Evolutionary conservation across 1,140 invertebrate species (phyloP).

Genomic region (Melanaphis sacchari): DNA sequence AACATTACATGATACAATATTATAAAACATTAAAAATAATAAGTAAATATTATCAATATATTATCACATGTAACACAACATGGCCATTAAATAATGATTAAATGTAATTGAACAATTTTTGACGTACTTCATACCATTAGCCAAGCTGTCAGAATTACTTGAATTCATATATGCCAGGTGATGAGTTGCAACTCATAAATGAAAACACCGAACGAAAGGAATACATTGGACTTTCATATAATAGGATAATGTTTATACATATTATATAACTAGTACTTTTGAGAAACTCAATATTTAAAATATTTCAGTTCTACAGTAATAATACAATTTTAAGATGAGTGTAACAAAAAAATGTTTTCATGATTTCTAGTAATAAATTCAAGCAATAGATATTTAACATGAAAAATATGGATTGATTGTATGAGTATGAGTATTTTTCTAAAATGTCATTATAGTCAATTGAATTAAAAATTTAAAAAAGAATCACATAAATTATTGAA

Average conservation of each 20-base stretch:
- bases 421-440: background rate
- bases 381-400: background rate
- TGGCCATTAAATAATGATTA: constrained; percentile 34
- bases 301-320: background rate
- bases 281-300: background rate
- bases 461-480: background rate
- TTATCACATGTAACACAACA: constrained; percentile 8
- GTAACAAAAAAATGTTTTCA: background rate
- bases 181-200: constrained; percentile 42
- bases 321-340: background rate
- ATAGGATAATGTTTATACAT: constrained; percentile 23
- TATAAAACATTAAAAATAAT: background rate
- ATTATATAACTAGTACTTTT: background rate
- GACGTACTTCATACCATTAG: constrained; percentile 57
- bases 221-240: background rate
- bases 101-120: constrained; percentile 53
- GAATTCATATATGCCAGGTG: constrained; percentile 49
- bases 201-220: constrained; percentile 40
- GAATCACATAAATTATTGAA: background rate
- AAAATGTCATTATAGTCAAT: background rate
- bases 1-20: background rate
- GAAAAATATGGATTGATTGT: background rate
- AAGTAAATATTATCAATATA: constrained; percentile 8
- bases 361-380: background rate
- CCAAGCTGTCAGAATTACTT: constrained; percentile 56